Evolutionary conservation across 2,888 invertebrate species (phyloP).

Genomic region (Nezara viridula): DNA sequence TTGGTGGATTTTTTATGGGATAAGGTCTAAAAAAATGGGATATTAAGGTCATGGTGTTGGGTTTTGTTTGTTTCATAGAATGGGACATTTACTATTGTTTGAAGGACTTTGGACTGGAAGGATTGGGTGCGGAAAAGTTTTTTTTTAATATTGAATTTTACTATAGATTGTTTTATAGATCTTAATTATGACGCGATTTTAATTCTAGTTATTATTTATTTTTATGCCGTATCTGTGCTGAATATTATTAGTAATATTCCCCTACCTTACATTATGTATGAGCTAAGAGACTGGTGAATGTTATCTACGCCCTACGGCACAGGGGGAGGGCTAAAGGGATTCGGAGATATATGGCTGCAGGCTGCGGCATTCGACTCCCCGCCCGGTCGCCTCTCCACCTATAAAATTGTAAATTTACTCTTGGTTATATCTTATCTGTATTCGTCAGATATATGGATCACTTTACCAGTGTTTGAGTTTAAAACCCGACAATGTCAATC

Average conservation of each 20-base stretch:
- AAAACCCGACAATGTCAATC: too few relatives aligned
- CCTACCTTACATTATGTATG: neutral
- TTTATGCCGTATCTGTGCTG: too few relatives aligned
- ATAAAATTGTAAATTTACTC: neutral
- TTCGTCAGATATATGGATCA: neutral
- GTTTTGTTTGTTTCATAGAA: too few relatives aligned
- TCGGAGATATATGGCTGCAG: slow-evolving; percentile 9
- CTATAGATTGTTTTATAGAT: neutral
- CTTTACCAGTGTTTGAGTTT: neutral
- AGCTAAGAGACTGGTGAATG: neutral
- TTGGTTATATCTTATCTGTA: neutral
- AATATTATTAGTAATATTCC: neutral
- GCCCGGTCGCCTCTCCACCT: neutral
- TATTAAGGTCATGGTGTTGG: too few relatives aligned
- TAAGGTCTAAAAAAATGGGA: too few relatives aligned
- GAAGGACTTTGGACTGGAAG: too few relatives aligned
- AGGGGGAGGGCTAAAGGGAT: neutral
- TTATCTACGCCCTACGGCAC: neutral
- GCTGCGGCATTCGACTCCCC: neutral
- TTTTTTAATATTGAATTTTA: neutral
- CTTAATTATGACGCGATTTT: too few relatives aligned
- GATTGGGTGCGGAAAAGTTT: too few relatives aligned
- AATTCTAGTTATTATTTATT: too few relatives aligned
- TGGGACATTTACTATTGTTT: too few relatives aligned
- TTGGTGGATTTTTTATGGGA: too few relatives aligned